Evolutionary conservation across 2,113 vertebrate species (phyloP).

Genomic region (Gymnocephalus cernua): DNA sequence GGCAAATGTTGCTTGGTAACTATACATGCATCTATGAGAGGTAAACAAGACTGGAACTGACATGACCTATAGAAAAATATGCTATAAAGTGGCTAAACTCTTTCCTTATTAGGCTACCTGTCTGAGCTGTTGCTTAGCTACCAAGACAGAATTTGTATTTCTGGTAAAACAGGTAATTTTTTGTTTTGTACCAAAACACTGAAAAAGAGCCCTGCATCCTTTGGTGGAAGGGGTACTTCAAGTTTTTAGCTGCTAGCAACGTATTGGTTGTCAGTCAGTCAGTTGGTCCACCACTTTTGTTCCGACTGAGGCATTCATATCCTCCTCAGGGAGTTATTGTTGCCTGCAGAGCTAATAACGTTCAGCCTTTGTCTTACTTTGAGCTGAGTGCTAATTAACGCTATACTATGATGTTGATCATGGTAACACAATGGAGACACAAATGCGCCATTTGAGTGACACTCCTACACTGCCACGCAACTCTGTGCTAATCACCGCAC

Average conservation of each 20-base stretch:
- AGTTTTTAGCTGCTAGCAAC: not conserved
- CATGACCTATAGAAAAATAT: slow-evolving; percentile 7
- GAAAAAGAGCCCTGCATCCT: not conserved
- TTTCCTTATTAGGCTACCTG: not conserved
- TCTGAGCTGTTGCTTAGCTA: slow-evolving; percentile 38
- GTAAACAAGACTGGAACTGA: slow-evolving; percentile 15
- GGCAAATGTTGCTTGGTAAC: slow-evolving; percentile 42
- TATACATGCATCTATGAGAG: not conserved
- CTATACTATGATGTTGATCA: not conserved
- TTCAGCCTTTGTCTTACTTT: not conserved
- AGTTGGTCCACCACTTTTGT: not conserved
- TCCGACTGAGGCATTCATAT: not conserved
- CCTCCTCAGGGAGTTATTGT: not conserved
- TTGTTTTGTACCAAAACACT: not conserved
- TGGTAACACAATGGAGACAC: not conserved
- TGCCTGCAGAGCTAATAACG: not conserved
- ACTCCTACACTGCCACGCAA: too few species aligned
- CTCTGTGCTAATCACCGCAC: too few species aligned
- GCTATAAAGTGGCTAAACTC: not conserved
- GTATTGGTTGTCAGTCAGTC: not conserved
- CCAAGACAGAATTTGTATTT: slow-evolving; percentile 2
- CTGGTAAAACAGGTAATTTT: not conserved
- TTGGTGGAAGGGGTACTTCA: not conserved
- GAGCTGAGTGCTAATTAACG: not conserved
- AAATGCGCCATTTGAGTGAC: too few species aligned